phyloP scores from a whole-genome alignment of 2,888 invertebrate species.

The Phanerotoma sp. region DNA sequence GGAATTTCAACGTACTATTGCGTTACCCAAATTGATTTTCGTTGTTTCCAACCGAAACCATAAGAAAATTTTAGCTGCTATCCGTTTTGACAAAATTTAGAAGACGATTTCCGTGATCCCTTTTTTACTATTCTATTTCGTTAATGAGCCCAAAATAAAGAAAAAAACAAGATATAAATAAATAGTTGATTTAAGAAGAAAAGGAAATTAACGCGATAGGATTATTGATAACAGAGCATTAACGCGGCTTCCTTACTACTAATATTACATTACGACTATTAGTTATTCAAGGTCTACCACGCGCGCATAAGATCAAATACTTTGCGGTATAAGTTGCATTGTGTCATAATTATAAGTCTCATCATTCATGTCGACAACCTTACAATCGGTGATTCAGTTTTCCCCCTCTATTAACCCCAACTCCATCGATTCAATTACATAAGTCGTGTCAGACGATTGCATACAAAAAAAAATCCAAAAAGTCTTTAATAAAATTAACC shows the following conservation, averaged over 20 bases:
- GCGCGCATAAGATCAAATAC: background rate
- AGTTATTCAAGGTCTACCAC: constrained; percentile 13
- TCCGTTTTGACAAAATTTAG: too few species aligned
- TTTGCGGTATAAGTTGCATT: background rate
- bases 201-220: background rate
- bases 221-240: constrained; percentile 9
- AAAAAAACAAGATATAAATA: background rate
- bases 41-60: too few species aligned
- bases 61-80: too few species aligned
- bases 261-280: constrained; percentile 8
- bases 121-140: background rate
- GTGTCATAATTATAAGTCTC: constrained; percentile 37
- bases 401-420: constrained; percentile 8
- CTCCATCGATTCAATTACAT: background rate
- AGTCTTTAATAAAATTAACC: too few species aligned
- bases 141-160: background rate
- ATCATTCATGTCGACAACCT: constrained; percentile 37
- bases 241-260: constrained; percentile 5
- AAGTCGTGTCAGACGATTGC: background rate
- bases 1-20: too few species aligned
- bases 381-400: constrained; percentile 42
- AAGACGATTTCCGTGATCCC: too few species aligned
- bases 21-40: too few species aligned
- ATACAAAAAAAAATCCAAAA: too few species aligned
- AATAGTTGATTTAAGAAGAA: background rate